Percentiles rank a stretch among this genome's conserved stretches.
phyloP scores from a whole-genome alignment of 2,888 invertebrate genomes.

The Barypeithes pellucidus region DNA sequence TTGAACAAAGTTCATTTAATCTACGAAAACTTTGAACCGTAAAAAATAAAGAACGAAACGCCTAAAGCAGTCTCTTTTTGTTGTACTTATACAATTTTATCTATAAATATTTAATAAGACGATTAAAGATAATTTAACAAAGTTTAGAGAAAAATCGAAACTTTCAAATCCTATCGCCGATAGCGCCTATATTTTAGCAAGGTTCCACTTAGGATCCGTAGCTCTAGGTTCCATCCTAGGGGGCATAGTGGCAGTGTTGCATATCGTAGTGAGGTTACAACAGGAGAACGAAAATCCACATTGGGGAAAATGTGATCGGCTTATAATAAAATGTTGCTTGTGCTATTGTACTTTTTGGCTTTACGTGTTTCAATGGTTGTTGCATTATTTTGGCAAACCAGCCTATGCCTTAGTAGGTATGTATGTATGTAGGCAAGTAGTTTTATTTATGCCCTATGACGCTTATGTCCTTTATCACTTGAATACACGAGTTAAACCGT shows the following conservation, averaged over 20 bases:
- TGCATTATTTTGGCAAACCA: slow-evolving; percentile 8
- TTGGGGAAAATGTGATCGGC: neutral
- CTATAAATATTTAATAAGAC: no score
- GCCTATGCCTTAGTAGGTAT: slow-evolving; percentile 9
- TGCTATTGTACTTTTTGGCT: slow-evolving; percentile 7
- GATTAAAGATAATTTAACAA: no score
- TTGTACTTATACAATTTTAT: no score
- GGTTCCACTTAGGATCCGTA: slow-evolving; percentile 84
- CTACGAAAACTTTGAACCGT: no score
- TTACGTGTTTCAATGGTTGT: neutral
- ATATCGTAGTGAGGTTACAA: neutral
- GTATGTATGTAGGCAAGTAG: no score
- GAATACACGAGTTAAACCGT: no score
- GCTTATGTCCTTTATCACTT: no score
- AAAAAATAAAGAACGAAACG: no score
- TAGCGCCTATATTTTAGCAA: slow-evolving; percentile 72
- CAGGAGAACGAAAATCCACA: slow-evolving; percentile 9
- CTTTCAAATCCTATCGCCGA: slow-evolving; percentile 26
- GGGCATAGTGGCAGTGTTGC: neutral
- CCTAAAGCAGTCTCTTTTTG: no score
- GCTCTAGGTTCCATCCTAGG: slow-evolving; percentile 82
- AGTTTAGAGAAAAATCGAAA: slow-evolving; percentile 12
- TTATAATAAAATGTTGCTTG: slow-evolving; percentile 5
- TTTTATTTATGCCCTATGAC: no score
- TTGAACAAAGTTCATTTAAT: no score